Evolutionary conservation across 2,113 vertebrate species (phyloP), one percentile per base, ranked within the genome.

Genomic region (Saimiri boliviensis): DNA sequence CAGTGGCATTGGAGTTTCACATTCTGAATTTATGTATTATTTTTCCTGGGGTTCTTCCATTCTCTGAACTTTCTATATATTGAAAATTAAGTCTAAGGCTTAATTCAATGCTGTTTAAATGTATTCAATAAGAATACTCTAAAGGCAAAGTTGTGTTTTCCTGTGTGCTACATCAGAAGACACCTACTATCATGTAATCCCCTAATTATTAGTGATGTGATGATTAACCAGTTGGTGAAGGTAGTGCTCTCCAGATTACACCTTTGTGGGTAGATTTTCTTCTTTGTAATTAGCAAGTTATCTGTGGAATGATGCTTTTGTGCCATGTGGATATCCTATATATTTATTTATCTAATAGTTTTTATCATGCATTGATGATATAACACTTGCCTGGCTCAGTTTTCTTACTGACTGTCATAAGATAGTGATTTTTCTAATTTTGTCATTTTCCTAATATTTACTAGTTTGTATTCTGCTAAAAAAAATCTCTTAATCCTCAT

Each of bases 381-480:
- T 30, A 63, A 63, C 60, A 63, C 27, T 95, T 56, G 27, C 37
- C 32, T 91, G 5, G 32, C 71, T 93, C 21, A 40, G 17, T 90
- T 79, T 90, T 90, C 87, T 94, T 27, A 85, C 4, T 60, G 56
- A 2, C 6, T 91, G 14, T n/a, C 3, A n/a, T 14, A 89, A 87
- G 73, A 42, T 81, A 73, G 8, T 77, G 37, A n/a, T 91, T 93
- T 93, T 93, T 93, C 20, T 76, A 68, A 92, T 86, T 95, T 73
- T 88, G 14, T 70, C 25, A 40, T 63, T 52, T 7, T 10, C 91
- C 23, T 10, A 81, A 63, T 91, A 60, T 89, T 37, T 89, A 14
- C 90, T 84, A 91, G 14, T 58, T 93, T 81, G 1, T 30, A 93
- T 70, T 80, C 21, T 88, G 10, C 11, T 23, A 37, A 86, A 54